Conservation (phyloP, 2,113 vertebrate species). For the Aspiorhynchus laticeps region DNA sequence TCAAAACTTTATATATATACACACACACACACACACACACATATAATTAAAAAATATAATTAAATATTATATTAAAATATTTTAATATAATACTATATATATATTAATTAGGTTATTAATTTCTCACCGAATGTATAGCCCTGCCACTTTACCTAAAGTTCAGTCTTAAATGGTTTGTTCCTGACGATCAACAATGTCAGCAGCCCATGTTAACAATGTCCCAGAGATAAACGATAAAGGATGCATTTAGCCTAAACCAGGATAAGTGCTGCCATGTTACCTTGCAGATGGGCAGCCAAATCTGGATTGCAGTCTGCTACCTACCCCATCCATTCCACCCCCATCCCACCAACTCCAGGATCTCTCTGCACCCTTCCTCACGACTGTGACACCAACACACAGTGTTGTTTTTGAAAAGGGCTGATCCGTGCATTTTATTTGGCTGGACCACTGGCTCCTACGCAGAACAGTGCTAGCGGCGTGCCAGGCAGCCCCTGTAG, state of each 20-base stretch:
- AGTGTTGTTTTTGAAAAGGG: conserved; percentile 2
- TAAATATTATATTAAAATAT: too few relatives aligned
- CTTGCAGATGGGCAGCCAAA: background rate
- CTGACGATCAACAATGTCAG: background rate
- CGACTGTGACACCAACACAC: conserved; percentile 6
- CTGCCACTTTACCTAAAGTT: too few relatives aligned
- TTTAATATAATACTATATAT: too few relatives aligned
- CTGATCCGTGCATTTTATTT: conserved; percentile 24
- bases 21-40: too few relatives aligned
- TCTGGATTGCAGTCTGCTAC: background rate
- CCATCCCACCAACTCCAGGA: background rate
- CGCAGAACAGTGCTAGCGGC: conserved; percentile 13
- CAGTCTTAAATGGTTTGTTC: background rate
- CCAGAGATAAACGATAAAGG: background rate
- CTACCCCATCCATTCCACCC: conserved; percentile 6
- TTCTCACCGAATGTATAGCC: too few relatives aligned
- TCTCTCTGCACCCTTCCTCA: conserved; percentile 8
- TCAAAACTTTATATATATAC: too few relatives aligned
- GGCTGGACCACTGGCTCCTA: conserved; percentile 28
- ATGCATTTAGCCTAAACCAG: background rate
- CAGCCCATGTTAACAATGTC: background rate
- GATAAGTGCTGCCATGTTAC: background rate
- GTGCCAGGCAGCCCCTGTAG: conserved; percentile 40
- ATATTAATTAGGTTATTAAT: too few relatives aligned
- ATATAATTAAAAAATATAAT: too few relatives aligned